Conservation (phyloP, 1,140 invertebrate species). For the Eupristina koningsbergeri region DNA sequence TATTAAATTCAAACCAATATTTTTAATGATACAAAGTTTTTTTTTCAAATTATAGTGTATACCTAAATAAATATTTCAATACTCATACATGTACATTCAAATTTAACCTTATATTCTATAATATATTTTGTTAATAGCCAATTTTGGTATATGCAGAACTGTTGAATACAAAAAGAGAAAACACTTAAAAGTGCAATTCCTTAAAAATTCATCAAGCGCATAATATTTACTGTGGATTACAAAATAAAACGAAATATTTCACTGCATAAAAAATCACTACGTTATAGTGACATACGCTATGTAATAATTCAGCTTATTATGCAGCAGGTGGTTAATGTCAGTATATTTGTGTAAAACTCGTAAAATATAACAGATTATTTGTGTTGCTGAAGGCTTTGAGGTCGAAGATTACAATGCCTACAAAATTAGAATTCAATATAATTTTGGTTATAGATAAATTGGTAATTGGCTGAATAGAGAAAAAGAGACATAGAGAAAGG, state of each 20-base stretch:
- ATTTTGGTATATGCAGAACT: too few relatives aligned
- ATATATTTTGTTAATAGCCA: too few relatives aligned
- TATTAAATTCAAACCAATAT: background rate
- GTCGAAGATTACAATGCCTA: slow-evolving; percentile 31
- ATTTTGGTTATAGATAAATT: background rate
- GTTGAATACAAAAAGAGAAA: too few relatives aligned
- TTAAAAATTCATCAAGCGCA: too few relatives aligned
- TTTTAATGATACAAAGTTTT: background rate
- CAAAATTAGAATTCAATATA: slow-evolving; percentile 20
- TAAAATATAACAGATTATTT: slow-evolving; percentile 39
- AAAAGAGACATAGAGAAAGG: background rate
- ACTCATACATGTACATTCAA: too few relatives aligned
- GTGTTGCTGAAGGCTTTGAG: slow-evolving; percentile 44
- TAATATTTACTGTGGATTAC: too few relatives aligned
- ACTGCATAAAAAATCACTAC: background rate
- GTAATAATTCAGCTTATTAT: slow-evolving; percentile 23
- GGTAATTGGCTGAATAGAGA: background rate
- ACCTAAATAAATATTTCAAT: too few relatives aligned
- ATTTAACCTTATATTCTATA: too few relatives aligned
- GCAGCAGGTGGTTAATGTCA: slow-evolving; percentile 18
- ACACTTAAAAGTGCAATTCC: too few relatives aligned
- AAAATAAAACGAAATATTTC: background rate
- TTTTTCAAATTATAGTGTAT: background rate
- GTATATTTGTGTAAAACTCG: slow-evolving; percentile 30
- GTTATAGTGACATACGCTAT: background rate